phyloP scores from a whole-genome alignment of 2,888 invertebrate species.

The Ptilodon capucinus region DNA sequence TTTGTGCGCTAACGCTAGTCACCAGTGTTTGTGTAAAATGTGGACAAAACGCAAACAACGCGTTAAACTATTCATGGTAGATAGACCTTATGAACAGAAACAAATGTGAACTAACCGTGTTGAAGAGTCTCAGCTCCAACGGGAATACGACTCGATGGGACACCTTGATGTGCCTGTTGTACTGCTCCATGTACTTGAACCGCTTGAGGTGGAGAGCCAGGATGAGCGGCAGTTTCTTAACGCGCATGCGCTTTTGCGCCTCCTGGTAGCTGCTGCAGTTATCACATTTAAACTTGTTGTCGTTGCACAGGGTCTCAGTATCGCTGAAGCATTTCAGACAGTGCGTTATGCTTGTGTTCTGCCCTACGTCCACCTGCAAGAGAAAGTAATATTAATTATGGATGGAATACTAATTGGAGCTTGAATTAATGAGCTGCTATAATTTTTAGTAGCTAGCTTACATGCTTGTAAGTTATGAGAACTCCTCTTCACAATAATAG shows the following conservation, averaged over 20 bases:
- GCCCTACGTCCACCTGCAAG: constrained; percentile 97
- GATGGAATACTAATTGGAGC: neutral
- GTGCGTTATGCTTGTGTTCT: constrained; percentile 99
- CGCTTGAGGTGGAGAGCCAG: constrained; percentile 98
- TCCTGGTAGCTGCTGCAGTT: constrained; percentile 99
- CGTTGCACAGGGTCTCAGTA: constrained; percentile 98
- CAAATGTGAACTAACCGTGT: constrained; percentile 89
- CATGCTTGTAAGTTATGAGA: too few species aligned
- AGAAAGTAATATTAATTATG: neutral
- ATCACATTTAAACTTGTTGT: constrained; percentile 99
- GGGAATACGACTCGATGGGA: constrained; percentile 99
- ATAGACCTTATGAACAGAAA: too few species aligned
- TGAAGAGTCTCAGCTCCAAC: constrained; percentile 97
- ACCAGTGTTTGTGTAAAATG: too few species aligned
- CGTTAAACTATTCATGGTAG: too few species aligned
- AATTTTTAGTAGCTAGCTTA: too few species aligned
- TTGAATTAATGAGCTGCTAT: too few species aligned
- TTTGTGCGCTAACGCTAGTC: too few species aligned
- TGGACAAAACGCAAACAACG: too few species aligned
- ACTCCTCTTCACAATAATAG: too few species aligned
- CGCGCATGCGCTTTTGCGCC: constrained; percentile 98
- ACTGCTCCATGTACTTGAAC: constrained; percentile 99
- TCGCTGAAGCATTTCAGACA: constrained; percentile 98
- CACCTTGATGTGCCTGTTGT: constrained; percentile 99
- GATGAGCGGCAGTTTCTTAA: constrained; percentile 98